phyloP scores from a whole-genome alignment of 2,888 invertebrate species.

The Heliconius cydno region DNA sequence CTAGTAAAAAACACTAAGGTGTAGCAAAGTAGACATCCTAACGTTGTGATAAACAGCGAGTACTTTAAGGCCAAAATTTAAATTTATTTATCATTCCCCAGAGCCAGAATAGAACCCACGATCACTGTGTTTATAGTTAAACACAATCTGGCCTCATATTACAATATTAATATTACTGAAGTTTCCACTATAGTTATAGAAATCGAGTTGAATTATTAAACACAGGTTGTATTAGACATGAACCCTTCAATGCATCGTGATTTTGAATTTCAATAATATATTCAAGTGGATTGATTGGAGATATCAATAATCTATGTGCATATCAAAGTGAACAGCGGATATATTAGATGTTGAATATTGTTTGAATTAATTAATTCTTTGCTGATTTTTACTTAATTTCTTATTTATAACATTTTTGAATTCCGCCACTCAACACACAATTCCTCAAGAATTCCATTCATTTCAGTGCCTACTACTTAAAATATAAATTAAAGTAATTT shows the following conservation, averaged over 20 bases:
- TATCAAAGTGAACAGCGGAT: neutral
- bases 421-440: too few species aligned
- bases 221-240: constrained; percentile 54
- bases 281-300: constrained; percentile 14
- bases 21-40: too few species aligned
- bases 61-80: too few species aligned
- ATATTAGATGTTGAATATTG: neutral
- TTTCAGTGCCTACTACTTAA: too few species aligned
- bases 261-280: constrained; percentile 14
- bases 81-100: too few species aligned
- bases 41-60: too few species aligned
- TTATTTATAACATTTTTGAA: too few species aligned
- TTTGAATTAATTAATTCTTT: neutral
- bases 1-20: too few species aligned
- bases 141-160: too few species aligned
- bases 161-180: neutral
- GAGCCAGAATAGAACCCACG: neutral
- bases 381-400: too few species aligned
- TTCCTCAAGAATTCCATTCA: too few species aligned
- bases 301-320: constrained; percentile 13
- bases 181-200: neutral
- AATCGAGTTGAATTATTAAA: neutral
- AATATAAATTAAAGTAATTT: neutral
- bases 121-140: neutral
- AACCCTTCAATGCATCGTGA: constrained; percentile 30